Percentiles rank a stretch among this genome's conserved stretches.
Conservation (phyloP, 2,888 invertebrate genomes). For the Torymus texanus region DNA sequence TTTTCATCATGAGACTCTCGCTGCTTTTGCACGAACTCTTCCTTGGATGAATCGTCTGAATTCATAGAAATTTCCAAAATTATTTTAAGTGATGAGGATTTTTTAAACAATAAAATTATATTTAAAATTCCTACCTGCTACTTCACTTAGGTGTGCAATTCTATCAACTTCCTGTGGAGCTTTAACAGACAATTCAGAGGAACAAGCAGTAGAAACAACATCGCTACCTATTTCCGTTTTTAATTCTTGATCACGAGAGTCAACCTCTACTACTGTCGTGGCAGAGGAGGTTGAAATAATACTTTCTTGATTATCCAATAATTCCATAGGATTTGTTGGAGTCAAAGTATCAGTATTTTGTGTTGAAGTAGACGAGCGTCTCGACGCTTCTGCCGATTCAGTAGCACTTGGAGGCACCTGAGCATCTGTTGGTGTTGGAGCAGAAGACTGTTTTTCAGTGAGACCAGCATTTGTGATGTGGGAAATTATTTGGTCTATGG, state of each 20-base stretch:
- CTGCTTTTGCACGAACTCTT: slow-evolving; percentile 19
- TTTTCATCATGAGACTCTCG: slow-evolving; percentile 31
- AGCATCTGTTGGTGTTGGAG: slow-evolving; percentile 25
- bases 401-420: slow-evolving; percentile 26
- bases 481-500: slow-evolving; percentile 73
- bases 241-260: slow-evolving; percentile 52
- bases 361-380: slow-evolving; percentile 72
- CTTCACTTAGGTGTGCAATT: slow-evolving; percentile 12
- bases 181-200: slow-evolving; percentile 2
- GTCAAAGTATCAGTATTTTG: slow-evolving; percentile 72
- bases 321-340: slow-evolving; percentile 67
- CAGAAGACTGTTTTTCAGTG: slow-evolving; percentile 65
- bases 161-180: slow-evolving; percentile 15
- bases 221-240: slow-evolving; percentile 43
- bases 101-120: neutral
- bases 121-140: slow-evolving; percentile 21
- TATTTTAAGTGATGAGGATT: no score
- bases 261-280: slow-evolving; percentile 61
- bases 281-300: slow-evolving; percentile 58
- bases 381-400: slow-evolving; percentile 68
- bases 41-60: slow-evolving; percentile 15
- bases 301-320: slow-evolving; percentile 66
- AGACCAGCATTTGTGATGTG: slow-evolving; percentile 68
- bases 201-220: neutral
- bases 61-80: neutral